Conservation (phyloP, 2,113 vertebrate species). For the Mesembrinibis cayennensis region DNA sequence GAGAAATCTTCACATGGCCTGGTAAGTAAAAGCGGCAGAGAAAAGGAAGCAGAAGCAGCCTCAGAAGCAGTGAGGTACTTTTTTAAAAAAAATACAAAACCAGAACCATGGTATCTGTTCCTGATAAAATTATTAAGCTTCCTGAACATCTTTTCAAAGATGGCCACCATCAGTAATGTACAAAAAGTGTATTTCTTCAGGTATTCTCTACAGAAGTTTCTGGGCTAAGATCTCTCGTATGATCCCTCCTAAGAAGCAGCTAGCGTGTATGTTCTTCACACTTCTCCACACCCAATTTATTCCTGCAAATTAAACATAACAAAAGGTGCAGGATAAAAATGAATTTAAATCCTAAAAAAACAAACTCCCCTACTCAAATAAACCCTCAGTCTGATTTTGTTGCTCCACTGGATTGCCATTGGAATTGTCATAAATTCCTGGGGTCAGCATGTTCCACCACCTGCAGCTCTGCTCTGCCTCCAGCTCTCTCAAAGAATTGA, state of each 20-base stretch:
- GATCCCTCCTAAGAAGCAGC: background rate
- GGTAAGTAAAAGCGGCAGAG: background rate
- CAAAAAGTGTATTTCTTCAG: background rate
- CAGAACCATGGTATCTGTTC: background rate
- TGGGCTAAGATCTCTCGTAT: background rate
- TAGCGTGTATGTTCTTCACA: background rate
- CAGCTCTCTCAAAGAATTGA: background rate
- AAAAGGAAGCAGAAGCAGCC: background rate
- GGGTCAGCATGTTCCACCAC: background rate
- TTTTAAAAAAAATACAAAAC: background rate
- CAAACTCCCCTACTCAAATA: background rate
- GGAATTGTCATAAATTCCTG: background rate
- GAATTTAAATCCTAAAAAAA: background rate
- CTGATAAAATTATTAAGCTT: background rate
- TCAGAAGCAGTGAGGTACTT: background rate
- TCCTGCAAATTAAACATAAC: background rate
- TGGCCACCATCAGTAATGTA: background rate
- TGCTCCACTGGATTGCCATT: background rate
- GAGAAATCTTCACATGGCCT: background rate
- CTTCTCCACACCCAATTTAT: background rate
- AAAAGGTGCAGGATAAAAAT: background rate
- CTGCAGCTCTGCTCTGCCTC: background rate
- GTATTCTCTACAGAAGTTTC: background rate
- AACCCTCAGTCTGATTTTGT: background rate
- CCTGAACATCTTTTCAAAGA: background rate